Conservation (phyloP, 2,888 invertebrate genomes). For the Didymodactylos carnosus region DNA sequence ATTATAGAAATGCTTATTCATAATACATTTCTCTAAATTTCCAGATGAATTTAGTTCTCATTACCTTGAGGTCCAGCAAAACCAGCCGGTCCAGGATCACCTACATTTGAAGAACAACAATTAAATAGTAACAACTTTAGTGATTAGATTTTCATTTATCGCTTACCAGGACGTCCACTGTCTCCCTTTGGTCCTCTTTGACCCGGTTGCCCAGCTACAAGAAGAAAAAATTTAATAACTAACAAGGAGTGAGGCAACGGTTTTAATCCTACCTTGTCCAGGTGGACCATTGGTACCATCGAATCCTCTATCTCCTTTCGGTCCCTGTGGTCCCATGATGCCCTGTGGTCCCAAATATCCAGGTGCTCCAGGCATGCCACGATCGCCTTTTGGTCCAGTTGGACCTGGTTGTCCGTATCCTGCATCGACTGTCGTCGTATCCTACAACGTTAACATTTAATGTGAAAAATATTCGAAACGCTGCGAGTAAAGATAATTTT, state of each 20-base stretch:
- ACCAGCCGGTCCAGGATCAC: conserved; percentile 20
- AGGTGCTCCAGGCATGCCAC: conserved; percentile 15
- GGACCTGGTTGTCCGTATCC: conserved; percentile 19
- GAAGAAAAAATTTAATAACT: too few species aligned
- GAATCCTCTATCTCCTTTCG: conserved; percentile 17
- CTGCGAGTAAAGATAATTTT: too few species aligned
- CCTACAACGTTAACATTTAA: neutral
- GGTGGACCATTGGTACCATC: conserved; percentile 20
- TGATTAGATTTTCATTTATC: neutral
- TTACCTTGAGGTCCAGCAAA: conserved; percentile 15
- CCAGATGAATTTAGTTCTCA: neutral
- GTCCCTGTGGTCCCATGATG: conserved; percentile 9
- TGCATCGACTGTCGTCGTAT: neutral
- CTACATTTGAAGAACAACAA: conserved; percentile 2
- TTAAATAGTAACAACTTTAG: neutral
- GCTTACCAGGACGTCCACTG: conserved; percentile 27
- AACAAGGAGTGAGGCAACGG: too few species aligned
- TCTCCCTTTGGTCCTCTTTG: conserved; percentile 21
- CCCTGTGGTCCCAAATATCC: conserved; percentile 9
- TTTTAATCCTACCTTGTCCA: conserved; percentile 16
- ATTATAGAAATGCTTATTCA: too few species aligned
- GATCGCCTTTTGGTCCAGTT: conserved; percentile 9
- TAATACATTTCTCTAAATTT: neutral
- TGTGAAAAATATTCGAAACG: too few species aligned
- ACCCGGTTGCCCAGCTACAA: conserved; percentile 17